Evolutionary conservation across 2,888 invertebrate species (phyloP).

Genomic region (Dicycla oo): DNA sequence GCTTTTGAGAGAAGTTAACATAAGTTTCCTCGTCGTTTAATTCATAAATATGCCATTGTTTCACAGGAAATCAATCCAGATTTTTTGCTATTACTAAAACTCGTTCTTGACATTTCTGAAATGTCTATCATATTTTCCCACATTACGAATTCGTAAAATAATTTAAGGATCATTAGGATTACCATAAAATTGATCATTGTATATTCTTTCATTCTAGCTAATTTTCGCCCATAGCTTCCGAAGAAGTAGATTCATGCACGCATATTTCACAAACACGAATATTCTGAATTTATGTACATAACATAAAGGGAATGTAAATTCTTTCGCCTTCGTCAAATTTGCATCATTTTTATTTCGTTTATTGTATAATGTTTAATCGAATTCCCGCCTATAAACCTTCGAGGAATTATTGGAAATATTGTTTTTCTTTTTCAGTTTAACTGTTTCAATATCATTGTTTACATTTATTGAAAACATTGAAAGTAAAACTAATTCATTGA

Average conservation of each 20-base stretch:
- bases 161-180: slow-evolving; percentile 48
- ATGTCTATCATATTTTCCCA: slow-evolving; percentile 65
- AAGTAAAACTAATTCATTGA: not conserved
- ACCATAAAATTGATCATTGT: slow-evolving; percentile 42
- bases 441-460: not conserved
- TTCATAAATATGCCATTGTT: not conserved
- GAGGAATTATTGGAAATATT: not conserved
- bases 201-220: slow-evolving; percentile 33
- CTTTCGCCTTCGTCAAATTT: slow-evolving; percentile 34
- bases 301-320: slow-evolving; percentile 79
- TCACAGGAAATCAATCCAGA: not conserved
- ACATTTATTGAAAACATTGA: too few species aligned
- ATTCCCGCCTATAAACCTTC: not conserved
- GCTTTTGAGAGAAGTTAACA: not conserved
- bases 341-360: slow-evolving; percentile 21
- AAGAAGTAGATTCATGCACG: slow-evolving; percentile 79
- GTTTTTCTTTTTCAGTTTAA: not conserved
- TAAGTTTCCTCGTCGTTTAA: not conserved
- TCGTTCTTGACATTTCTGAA: slow-evolving; percentile 33
- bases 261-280: slow-evolving; percentile 79
- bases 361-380: slow-evolving; percentile 3
- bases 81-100: not conserved
- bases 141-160: slow-evolving; percentile 58
- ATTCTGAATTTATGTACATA: slow-evolving; percentile 67
- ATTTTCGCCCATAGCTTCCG: slow-evolving; percentile 80